phyloP scores from a whole-genome alignment of 2,113 vertebrate genomes.

The Pituophis catenifer region DNA sequence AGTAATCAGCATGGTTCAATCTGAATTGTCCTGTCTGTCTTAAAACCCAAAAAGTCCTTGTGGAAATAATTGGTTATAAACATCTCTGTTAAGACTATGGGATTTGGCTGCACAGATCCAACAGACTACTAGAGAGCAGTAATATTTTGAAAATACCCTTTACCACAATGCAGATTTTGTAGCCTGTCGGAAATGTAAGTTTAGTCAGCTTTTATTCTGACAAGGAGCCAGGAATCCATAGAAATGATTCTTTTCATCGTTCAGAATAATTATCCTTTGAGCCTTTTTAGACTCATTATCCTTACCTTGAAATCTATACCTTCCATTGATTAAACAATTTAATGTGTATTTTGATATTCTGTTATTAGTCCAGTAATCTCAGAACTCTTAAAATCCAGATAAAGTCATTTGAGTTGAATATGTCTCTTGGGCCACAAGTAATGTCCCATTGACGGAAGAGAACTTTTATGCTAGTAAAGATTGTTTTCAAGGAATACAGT shows the following conservation, averaged over 20 bases:
- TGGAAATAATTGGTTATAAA: neutral
- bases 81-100: neutral
- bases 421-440: neutral
- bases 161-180: neutral
- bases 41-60: neutral
- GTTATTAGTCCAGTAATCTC: neutral
- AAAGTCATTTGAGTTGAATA: neutral
- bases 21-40: neutral
- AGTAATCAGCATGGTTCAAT: neutral
- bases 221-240: neutral
- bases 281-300: neutral
- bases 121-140: neutral
- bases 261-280: neutral
- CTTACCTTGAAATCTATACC: neutral
- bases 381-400: neutral
- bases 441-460: neutral
- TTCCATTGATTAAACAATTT: neutral
- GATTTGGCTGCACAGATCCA: neutral
- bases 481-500: neutral
- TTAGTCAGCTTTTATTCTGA: neutral
- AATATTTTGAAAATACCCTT: neutral
- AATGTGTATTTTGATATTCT: neutral
- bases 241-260: neutral
- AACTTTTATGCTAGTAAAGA: neutral
- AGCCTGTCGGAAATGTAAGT: neutral